A percentile compares a stretch with the other conserved stretches of the same genome.
phyloP scores from a whole-genome alignment of 2,888 invertebrate species.

The Bursaphelenchus okinawaensis region DNA sequence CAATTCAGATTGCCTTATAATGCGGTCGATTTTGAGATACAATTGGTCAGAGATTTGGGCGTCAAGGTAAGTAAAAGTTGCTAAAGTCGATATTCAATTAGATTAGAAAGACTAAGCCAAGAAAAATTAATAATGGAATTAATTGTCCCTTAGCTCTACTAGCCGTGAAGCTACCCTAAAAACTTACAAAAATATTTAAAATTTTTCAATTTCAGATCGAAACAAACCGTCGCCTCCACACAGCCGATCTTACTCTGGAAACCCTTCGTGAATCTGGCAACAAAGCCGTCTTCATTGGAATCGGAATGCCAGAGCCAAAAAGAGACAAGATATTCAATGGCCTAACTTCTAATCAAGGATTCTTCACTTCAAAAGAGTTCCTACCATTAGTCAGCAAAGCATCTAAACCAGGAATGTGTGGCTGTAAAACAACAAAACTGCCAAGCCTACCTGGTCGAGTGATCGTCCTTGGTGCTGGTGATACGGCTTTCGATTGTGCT shows the following conservation, averaged over 20 bases:
- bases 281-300: conserved; percentile 70
- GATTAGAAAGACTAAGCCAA: too few relatives aligned
- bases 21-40: conserved; percentile 85
- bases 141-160: neutral
- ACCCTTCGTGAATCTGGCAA: conserved; percentile 66
- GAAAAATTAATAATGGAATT: neutral
- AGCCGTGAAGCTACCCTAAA: neutral
- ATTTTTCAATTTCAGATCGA: conserved; percentile 59
- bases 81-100: too few relatives aligned
- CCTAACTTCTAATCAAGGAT: conserved; percentile 75
- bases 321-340: conserved; percentile 59
- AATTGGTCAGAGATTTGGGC: conserved; percentile 83
- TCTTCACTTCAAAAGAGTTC: conserved; percentile 89
- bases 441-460: conserved; percentile 76
- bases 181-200: conserved; percentile 12
- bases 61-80: conserved; percentile 68
- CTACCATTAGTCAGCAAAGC: conserved; percentile 79
- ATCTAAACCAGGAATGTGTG: conserved; percentile 82
- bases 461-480: conserved; percentile 82
- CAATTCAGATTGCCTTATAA: conserved; percentile 89
- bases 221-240: conserved; percentile 69
- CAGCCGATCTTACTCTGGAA: conserved; percentile 62
- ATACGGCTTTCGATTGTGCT: conserved; percentile 98
- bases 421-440: conserved; percentile 68
- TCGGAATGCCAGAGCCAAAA: conserved; percentile 64